Percentiles rank a stretch among this genome's conserved stretches.
phyloP scores from a whole-genome alignment of 1,140 invertebrate genomes.

The Magallana angulata region DNA sequence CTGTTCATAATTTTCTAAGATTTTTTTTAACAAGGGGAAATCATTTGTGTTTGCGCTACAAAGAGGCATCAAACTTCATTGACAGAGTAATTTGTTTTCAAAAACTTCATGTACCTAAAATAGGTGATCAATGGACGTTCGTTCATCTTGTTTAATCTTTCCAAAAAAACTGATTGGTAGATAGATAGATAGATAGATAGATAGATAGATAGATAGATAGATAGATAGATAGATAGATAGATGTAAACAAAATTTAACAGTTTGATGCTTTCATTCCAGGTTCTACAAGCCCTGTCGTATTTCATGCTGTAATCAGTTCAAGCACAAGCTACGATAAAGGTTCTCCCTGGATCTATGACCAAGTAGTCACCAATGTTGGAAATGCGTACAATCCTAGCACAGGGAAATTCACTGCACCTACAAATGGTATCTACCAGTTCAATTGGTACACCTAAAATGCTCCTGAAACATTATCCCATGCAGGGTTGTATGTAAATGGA shows the following conservation, averaged over 20 bases:
- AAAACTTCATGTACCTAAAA: no score
- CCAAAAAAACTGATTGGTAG: background rate
- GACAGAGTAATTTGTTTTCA: no score
- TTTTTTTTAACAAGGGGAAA: no score
- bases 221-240: no score
- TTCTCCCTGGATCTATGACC: background rate
- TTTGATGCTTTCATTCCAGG: background rate
- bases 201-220: no score
- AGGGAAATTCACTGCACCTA: background rate
- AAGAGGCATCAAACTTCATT: no score
- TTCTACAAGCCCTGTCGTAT: background rate
- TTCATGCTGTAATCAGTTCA: background rate
- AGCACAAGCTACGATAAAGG: background rate
- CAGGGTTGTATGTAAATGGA: background rate
- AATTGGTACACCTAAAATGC: background rate
- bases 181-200: no score
- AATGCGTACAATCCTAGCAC: background rate
- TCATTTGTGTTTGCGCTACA: no score
- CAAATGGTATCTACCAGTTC: background rate
- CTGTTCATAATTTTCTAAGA: no score
- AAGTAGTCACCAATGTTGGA: background rate
- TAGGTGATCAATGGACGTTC: no score
- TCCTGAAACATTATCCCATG: background rate
- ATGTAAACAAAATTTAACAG: background rate
- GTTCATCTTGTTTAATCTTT: no score